Percentiles rank a stretch among this genome's conserved stretches.
These are phyloP conservation scores for Lamprotornis superbus DNA, from an alignment of 2,113 vertebrate species.

Conservation along the genomic window DNA sequence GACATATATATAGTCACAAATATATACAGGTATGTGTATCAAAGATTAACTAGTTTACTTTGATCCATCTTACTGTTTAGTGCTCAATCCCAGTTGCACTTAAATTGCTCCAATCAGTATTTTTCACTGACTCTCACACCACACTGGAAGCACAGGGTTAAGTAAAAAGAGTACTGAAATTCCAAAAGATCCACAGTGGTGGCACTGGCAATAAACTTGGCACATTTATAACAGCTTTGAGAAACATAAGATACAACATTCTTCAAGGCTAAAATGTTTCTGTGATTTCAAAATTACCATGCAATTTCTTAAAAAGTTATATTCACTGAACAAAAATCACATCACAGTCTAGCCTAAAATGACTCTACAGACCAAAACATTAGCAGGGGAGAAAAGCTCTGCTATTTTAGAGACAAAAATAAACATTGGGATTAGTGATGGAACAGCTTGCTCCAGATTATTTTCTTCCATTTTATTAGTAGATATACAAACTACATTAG, in stretches of 20 bases:
- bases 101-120: neutral
- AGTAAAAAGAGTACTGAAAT: neutral
- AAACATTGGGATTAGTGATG: conserved; percentile 50
- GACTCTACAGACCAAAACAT: conserved; percentile 22
- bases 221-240: neutral
- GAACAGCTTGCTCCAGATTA: conserved; percentile 68
- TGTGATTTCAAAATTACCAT: neutral
- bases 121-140: neutral
- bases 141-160: neutral
- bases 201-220: neutral
- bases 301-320: neutral
- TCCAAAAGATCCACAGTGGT: neutral
- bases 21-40: neutral
- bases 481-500: conserved; percentile 39
- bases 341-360: conserved; percentile 29
- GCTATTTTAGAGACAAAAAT: conserved; percentile 37
- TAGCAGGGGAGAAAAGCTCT: neutral
- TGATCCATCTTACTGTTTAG: neutral
- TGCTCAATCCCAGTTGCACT: neutral
- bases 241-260: neutral
- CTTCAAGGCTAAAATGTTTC: neutral
- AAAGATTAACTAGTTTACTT: neutral
- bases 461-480: conserved; percentile 59
- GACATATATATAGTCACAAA: neutral
- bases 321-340: neutral